A percentile compares a stretch with the other conserved stretches of the same genome.
phyloP scores from a whole-genome alignment of 2,797 vertebrate species.

The Halcyon leucocephala region DNA sequence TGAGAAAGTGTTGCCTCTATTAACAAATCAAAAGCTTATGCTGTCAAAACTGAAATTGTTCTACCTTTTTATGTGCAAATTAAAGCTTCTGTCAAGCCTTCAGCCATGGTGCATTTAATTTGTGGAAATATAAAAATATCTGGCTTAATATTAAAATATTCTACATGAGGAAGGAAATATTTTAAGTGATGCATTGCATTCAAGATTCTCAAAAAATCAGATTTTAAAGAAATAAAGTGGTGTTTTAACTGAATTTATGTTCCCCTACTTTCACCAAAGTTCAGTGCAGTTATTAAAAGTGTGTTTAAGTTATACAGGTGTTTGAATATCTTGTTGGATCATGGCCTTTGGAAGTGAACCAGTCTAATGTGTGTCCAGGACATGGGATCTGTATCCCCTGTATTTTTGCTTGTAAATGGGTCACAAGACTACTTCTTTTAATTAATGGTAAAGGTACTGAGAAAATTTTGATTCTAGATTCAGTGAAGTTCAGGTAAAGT shows the following conservation, averaged over 20 bases:
- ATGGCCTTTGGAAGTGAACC: neutral
- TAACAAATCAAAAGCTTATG: slow-evolving; percentile 72
- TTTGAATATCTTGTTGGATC: neutral
- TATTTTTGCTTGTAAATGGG: neutral
- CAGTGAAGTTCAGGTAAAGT: neutral
- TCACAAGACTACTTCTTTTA: neutral
- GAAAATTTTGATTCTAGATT: neutral
- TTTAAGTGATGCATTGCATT: slow-evolving; percentile 6
- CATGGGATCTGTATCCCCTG: neutral
- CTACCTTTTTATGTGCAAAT: slow-evolving; percentile 78
- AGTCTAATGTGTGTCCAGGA: slow-evolving; percentile 12
- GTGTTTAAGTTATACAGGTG: neutral
- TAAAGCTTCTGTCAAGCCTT: slow-evolving; percentile 75
- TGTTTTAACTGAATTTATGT: neutral
- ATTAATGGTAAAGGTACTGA: neutral
- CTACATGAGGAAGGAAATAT: slow-evolving; percentile 15
- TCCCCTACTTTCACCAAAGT: neutral
- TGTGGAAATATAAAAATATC: slow-evolving; percentile 64
- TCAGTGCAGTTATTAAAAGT: neutral
- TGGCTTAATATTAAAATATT: slow-evolving; percentile 61
- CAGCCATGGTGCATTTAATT: slow-evolving; percentile 75
- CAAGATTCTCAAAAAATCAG: neutral
- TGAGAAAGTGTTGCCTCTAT: slow-evolving; percentile 68
- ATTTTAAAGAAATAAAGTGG: slow-evolving; percentile 15
- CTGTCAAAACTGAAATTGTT: slow-evolving; percentile 73